A percentile compares a stretch with the other conserved stretches of the same genome.
Evolutionary conservation across 2,797 vertebrate species (phyloP).

Genomic region (Acrossocheilus wenchowensis): DNA sequence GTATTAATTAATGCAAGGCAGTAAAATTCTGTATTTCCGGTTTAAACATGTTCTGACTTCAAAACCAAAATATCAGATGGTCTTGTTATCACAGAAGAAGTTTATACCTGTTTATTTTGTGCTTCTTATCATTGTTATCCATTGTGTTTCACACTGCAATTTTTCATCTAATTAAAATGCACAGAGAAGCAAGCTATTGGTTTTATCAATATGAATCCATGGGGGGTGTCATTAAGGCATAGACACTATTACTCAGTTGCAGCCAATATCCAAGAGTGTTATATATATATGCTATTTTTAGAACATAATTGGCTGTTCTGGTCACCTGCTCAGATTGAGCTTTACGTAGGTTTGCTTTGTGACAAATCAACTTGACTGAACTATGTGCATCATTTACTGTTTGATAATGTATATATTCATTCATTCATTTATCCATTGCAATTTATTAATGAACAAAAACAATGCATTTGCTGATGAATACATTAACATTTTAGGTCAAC

Average conservation of each 20-base stretch:
- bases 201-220: slow-evolving; percentile 53
- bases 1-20: neutral
- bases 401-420: neutral
- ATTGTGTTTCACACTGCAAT: slow-evolving; percentile 28
- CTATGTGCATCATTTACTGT: neutral
- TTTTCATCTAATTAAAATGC: slow-evolving; percentile 45
- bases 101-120: slow-evolving; percentile 29
- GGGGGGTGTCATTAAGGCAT: slow-evolving; percentile 47
- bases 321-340: slow-evolving; percentile 30
- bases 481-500: neutral
- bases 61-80: neutral
- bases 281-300: slow-evolving; percentile 51
- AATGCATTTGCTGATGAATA: neutral
- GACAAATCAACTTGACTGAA: too few relatives aligned
- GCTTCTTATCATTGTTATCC: neutral
- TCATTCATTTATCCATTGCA: neutral
- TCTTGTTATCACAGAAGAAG: slow-evolving; percentile 2
- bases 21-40: neutral
- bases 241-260: slow-evolving; percentile 47
- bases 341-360: slow-evolving; percentile 36
- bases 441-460: slow-evolving; percentile 14
- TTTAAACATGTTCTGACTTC: neutral
- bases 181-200: slow-evolving; percentile 38
- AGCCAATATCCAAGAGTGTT: slow-evolving; percentile 39
- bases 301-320: slow-evolving; percentile 45